phyloP scores from a whole-genome alignment of 2,888 invertebrate genomes.

The Patella pellucida region DNA sequence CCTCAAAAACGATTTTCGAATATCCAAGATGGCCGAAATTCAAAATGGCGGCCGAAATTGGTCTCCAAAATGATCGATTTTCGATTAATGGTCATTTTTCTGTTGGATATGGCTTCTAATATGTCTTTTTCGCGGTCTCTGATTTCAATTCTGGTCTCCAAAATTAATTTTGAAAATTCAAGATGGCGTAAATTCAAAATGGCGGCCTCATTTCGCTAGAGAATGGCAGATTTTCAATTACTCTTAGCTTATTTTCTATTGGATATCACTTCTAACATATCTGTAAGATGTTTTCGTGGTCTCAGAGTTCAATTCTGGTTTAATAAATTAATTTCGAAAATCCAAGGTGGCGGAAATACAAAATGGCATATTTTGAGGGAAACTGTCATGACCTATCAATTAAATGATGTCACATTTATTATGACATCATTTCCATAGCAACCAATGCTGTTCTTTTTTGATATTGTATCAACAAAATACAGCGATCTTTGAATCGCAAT shows the following conservation, averaged over 20 bases:
- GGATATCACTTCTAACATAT: neutral
- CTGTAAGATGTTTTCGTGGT: too few relatives aligned
- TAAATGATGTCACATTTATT: neutral
- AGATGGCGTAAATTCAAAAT: too few relatives aligned
- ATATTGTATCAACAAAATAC: too few relatives aligned
- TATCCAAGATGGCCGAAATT: neutral
- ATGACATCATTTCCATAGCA: neutral
- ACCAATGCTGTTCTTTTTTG: too few relatives aligned
- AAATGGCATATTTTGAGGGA: neutral
- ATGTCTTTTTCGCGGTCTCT: neutral
- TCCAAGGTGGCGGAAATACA: neutral
- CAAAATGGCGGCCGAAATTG: constrained; percentile 1
- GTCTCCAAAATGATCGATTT: too few relatives aligned
- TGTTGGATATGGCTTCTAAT: neutral
- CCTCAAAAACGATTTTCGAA: neutral
- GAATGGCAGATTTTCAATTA: neutral
- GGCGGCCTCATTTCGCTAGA: too few relatives aligned
- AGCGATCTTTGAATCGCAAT: too few relatives aligned
- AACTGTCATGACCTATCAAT: neutral
- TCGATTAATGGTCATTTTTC: neutral
- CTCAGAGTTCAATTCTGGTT: too few relatives aligned
- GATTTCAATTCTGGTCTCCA: neutral
- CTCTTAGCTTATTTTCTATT: too few relatives aligned
- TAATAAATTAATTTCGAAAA: neutral
- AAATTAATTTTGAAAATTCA: neutral